Base-by-base conservation (phyloP, 2,888 invertebrate species). In the Falcaria lacertinaria region DNA sequence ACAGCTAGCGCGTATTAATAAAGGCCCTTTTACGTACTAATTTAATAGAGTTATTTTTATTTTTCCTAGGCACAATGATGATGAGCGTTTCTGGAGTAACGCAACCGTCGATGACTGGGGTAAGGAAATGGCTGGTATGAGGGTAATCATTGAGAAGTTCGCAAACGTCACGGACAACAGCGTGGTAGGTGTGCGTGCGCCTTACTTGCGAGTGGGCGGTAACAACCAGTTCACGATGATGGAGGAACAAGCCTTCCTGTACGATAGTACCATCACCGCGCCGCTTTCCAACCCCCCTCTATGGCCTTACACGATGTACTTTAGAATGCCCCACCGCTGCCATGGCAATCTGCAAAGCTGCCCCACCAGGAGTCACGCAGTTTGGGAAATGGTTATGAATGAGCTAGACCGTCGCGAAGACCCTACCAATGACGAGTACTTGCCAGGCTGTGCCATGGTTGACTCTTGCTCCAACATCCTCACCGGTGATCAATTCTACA, bases 301-400 rank as follows among this genome's bases (percentile, higher is more conserved):
- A 57, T 98, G 98, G 98, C 98, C 98, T 2, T 98, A 98, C 91
- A 98, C 98, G 45, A 95, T 98, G 94, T 98, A 98, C 91, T 98
- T 97, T 92, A 93, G 96, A 67, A 97, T 98, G 96, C 97, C 97
- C 0, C 97, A 97, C 81, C 93, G 95, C 48, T 98, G 98, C 71
- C 97, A 97, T 75, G 97, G 97, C 51, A 97, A 97, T 82, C 87
- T 96, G 45, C 97, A 97, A 78, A 96, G 93, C 74, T 97, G 97
- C 75, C 97, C 97, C 8, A 97, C 96, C 1, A 93, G 97, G 73
- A 96, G 96, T 54, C 97, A 97, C 80, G 97, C 97, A 38, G 97
- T 97, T 32, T 97, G 97, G 97, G 97, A 97, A 82, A 97, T 97
- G 96, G 97, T 97, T 32, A 95, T 97, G 94, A 97, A 97, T 79